phyloP scores from a whole-genome alignment of 2,797 vertebrate genomes.

The Amblyraja radiata region DNA sequence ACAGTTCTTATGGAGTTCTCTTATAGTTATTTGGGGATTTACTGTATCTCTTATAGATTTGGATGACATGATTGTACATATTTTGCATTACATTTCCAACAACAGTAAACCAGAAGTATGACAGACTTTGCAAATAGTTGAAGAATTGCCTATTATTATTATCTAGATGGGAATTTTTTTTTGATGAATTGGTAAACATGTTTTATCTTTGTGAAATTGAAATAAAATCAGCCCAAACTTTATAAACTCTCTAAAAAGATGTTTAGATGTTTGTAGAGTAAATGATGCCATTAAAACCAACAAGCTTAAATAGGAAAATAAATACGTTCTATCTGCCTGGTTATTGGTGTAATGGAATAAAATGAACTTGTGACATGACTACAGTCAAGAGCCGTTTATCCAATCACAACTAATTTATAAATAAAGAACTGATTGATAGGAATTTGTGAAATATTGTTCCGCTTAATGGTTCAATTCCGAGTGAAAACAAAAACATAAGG shows the following conservation, averaged over 20 bases:
- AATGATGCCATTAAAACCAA: background rate
- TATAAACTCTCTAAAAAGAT: background rate
- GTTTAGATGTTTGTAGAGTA: background rate
- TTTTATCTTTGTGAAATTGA: background rate
- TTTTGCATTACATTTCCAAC: background rate
- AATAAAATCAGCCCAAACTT: background rate
- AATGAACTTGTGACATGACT: background rate
- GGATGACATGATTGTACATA: background rate
- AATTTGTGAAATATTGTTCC: background rate
- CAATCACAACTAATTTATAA: background rate
- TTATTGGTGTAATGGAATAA: background rate
- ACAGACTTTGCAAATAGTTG: background rate
- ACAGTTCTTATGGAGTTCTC: background rate
- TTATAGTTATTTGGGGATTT: background rate
- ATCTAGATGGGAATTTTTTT: background rate
- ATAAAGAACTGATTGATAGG: background rate
- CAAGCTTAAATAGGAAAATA: background rate
- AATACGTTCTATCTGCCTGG: background rate
- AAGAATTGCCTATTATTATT: background rate
- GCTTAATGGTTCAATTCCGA: background rate
- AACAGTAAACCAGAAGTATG: background rate
- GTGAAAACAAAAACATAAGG: background rate
- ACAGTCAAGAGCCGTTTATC: background rate
- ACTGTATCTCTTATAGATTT: no score
- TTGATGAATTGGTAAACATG: background rate